Evolutionary conservation across 64 coral and sea anemone genomes (phyloP), one percentile per base, ranked within the genome.

Genomic region (Montipora efflorescens): DNA sequence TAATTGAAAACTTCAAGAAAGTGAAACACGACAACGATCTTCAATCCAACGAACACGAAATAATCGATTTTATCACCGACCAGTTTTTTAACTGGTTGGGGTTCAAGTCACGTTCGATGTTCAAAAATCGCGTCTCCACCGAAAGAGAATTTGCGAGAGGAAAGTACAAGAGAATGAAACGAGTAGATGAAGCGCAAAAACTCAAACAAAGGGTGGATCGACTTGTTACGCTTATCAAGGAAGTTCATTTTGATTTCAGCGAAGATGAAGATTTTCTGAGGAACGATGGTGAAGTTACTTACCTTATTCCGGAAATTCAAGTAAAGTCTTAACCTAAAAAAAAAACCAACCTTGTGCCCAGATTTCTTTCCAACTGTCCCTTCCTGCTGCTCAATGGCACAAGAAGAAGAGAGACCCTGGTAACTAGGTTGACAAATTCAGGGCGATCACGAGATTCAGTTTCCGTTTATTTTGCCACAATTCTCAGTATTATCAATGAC

Each of bases 11-110:
- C 19, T 99, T 99, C 79, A 90, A 94, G 77, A 87, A 59, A n/a
- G 94, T 99, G 48, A 96, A 99, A 67, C 62, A 18, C 20, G 77
- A 99, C 48, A 99, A 96, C 53, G 97, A 98, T 51, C 79, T 98
- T 6, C 97, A 98, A 46, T 95, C 94, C 6, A 98, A 98, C 53
- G 97, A 98, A 75, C 93, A 98, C 78, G 97, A 98, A 44, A 98
- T 98, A 20, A 88, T 98, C 12, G 97, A 98, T 70, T 98, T 95
- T 68, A 98, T 98, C 91, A 77, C 90, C 2, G 88, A 95, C 20
- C 97, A 93, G n/a, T 90, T 98, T n/a, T 52, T 79, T 14, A 74
- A 71, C 13, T 98, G 91, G 97, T 76, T 98, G 6, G 97, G 97
- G 10, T 76, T 95, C 5, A 88, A 48, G 20, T 89, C 88, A 79